Conservation (phyloP, 2,888 invertebrate genomes). For the Rutpela maculata region DNA sequence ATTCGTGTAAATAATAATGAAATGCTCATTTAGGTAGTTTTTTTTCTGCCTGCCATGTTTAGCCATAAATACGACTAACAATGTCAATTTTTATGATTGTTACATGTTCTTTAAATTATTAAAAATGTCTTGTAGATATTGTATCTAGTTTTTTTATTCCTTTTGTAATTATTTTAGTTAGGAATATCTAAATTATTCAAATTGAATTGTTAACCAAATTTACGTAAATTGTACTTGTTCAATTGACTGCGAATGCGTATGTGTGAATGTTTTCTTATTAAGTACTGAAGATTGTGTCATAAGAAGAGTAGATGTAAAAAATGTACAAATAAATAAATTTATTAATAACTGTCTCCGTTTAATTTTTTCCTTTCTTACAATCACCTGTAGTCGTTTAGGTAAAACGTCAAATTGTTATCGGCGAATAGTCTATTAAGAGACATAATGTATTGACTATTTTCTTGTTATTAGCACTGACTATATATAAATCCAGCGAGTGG, state of each 20-base stretch:
- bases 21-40: conserved; percentile 67
- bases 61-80: conserved; percentile 64
- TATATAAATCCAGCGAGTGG: no score
- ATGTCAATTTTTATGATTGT: conserved; percentile 38
- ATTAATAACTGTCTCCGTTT: conserved; percentile 37
- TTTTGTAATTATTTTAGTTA: conserved; percentile 51
- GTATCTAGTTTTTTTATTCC: conserved; percentile 50
- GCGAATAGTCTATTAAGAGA: no score
- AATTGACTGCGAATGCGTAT: conserved; percentile 38
- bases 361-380: not conserved
- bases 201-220: conserved; percentile 61
- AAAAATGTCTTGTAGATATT: conserved; percentile 57
- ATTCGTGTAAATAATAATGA: conserved; percentile 57
- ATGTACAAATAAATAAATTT: conserved; percentile 50
- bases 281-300: conserved; percentile 42
- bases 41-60: conserved; percentile 67
- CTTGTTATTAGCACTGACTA: no score
- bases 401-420: no score
- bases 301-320: conserved; percentile 67
- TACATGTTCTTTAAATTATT: conserved; percentile 45
- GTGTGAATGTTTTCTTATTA: conserved; percentile 45
- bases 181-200: conserved; percentile 58
- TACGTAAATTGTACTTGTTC: conserved; percentile 51
- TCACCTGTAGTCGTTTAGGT: no score
- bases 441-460: no score